Evolutionary conservation across 1,140 invertebrate species (phyloP), one percentile per base, ranked within the genome.

Genomic region (Psix sp.): DNA sequence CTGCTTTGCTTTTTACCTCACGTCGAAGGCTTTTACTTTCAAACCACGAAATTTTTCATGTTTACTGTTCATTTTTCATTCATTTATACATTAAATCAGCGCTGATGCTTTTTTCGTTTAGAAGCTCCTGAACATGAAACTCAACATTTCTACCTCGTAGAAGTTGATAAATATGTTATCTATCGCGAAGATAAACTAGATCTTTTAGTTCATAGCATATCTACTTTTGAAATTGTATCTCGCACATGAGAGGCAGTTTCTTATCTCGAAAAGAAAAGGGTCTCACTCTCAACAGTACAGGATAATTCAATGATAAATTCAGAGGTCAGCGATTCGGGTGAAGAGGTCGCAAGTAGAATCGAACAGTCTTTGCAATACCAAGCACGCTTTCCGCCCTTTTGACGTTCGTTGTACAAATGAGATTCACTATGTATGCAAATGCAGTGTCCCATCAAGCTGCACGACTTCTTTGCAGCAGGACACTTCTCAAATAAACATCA

Each of bases 271-370:
- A n/a, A 15, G 21, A 33, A 9, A 21, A 38, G 7, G 24, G 5
- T 20, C 49, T 21, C 16, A 14, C n/a, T 43, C 13, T 35, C 9
- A 9, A 35, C 29, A 21, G 9, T 7, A 33, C 29, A 49, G 31
- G 43, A 51, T 62, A 51, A 57, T 57, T 57, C 26, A 38, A 14
- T 42, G 49, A 67, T 59, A 38, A 15, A 49, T 68, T 46, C 46
- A 46, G n/a, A 42, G 48, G 49, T 36, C 57, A 52, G 29, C 36
- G 46, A 59, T 59, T 72, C 31, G 46, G 51, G 51, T 57, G 57
- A 70, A 48, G 51, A 57, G 67, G 57, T 71, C 51, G 51, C 31
- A 21, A 48, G 51, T 40, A 38, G 43, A 38, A 63, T 45, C 57
- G 48, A 42, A 36, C 51, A 45, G 43, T 0, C 42, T 42, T 54